These are phyloP conservation scores for Chrysemys picta DNA, from an alignment of 2,113 vertebrate genomes.

Conservation along the genomic window DNA sequence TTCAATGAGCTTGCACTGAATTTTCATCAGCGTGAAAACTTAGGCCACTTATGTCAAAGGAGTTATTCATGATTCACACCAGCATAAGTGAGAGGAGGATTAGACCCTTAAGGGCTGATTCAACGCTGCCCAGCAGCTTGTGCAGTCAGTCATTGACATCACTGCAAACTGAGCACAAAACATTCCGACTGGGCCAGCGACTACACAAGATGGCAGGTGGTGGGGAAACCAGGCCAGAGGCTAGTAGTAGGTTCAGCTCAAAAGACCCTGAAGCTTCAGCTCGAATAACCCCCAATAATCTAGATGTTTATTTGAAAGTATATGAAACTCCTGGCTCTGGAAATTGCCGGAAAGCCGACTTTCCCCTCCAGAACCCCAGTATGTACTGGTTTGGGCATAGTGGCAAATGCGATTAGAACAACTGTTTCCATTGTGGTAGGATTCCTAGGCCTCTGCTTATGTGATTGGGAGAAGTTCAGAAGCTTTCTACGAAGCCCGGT, in stretches of 20 bases:
- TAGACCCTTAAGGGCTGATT: neutral
- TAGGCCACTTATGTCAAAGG: rapidly evolving
- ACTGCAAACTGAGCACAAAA: rapidly evolving
- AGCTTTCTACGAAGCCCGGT: rapidly evolving
- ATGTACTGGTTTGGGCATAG: neutral
- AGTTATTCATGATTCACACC: no score
- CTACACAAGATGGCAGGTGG: neutral
- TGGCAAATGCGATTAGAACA: neutral
- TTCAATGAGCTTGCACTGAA: neutral
- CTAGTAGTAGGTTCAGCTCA: neutral
- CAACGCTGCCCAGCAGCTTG: neutral
- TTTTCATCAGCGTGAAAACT: neutral
- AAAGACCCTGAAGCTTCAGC: neutral
- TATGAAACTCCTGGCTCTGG: rapidly evolving
- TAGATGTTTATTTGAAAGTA: neutral
- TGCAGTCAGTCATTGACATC: neutral
- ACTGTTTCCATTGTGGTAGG: neutral
- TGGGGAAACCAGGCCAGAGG: neutral
- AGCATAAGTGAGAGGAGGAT: neutral
- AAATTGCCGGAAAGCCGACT: neutral
- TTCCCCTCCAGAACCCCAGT: neutral
- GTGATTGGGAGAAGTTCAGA: neutral
- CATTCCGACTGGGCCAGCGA: rapidly evolving
- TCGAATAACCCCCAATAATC: neutral
- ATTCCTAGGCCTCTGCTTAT: neutral